Percentiles rank a stretch among this genome's conserved stretches.
These are phyloP conservation scores for Euschistus heros DNA, from an alignment of 1,140 invertebrate genomes.

Conservation along the genomic window DNA sequence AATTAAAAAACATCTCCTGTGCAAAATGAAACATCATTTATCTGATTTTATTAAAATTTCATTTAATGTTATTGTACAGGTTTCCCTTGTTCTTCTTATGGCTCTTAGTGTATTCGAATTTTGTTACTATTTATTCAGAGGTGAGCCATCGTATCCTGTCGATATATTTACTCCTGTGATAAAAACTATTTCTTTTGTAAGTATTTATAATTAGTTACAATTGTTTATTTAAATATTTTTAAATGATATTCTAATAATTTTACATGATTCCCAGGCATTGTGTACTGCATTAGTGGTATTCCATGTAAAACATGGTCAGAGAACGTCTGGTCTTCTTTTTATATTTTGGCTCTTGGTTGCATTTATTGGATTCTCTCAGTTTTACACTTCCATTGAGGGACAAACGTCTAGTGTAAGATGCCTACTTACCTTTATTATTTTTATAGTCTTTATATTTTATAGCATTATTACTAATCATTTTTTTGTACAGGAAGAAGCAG, in stretches of 20 bases:
- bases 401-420: no score
- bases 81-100: constrained; percentile 24
- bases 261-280: constrained; percentile 49
- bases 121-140: constrained; percentile 41
- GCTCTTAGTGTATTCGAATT: constrained; percentile 8
- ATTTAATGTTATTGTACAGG: constrained; percentile 27
- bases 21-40: no score
- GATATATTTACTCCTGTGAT: constrained; percentile 62
- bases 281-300: constrained; percentile 56
- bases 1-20: no score
- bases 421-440: no score
- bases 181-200: constrained; percentile 67
- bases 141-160: constrained; percentile 50
- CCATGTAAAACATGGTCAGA: constrained; percentile 70
- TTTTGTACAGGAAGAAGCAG: no score
- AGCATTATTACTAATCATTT: no score
- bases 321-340: constrained; percentile 77
- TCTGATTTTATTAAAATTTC: no score
- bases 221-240: no score
- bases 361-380: constrained; percentile 59
- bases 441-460: no score
- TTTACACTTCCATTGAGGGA: constrained; percentile 49
- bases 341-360: constrained; percentile 73
- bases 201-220: constrained; percentile 36
- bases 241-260: background rate